Conservation (phyloP, 2,113 vertebrate species). For the Thoracochromis brauschi region DNA sequence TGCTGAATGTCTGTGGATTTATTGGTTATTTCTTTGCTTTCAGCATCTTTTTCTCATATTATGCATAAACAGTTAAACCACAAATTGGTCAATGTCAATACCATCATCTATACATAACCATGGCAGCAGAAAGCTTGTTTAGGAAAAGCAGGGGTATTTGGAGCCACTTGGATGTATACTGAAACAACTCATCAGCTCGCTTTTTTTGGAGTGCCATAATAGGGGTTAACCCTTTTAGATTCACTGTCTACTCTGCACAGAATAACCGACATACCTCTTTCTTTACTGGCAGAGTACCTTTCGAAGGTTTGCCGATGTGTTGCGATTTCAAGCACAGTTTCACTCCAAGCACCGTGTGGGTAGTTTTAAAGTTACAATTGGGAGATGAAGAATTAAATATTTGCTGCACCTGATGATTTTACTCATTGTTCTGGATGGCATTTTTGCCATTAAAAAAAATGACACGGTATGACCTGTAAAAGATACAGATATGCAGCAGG, state of each 20-base stretch:
- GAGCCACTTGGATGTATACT: background rate
- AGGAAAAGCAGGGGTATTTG: background rate
- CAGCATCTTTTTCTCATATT: background rate
- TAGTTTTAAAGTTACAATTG: background rate
- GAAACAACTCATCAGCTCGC: background rate
- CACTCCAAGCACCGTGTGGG: background rate
- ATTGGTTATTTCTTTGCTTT: background rate
- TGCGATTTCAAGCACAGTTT: background rate
- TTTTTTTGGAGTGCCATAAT: background rate
- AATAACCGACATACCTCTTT: background rate
- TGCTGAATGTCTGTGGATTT: background rate
- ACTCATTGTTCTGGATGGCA: background rate
- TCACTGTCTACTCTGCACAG: background rate
- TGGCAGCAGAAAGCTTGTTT: background rate
- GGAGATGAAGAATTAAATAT: background rate
- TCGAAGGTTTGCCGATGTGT: fast-evolving
- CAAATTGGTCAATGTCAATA: background rate
- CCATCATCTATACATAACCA: background rate
- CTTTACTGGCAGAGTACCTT: background rate
- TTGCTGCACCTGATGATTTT: background rate
- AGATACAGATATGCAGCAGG: fast-evolving
- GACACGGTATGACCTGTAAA: background rate
- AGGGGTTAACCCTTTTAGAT: fast-evolving
- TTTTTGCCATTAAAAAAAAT: background rate
- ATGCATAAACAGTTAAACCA: background rate